A percentile compares a stretch with the other conserved stretches of the same genome.
These are phyloP conservation scores for Hydroisotoma schaefferi DNA, from an alignment of 2,888 invertebrate species.

Conservation along the genomic window DNA sequence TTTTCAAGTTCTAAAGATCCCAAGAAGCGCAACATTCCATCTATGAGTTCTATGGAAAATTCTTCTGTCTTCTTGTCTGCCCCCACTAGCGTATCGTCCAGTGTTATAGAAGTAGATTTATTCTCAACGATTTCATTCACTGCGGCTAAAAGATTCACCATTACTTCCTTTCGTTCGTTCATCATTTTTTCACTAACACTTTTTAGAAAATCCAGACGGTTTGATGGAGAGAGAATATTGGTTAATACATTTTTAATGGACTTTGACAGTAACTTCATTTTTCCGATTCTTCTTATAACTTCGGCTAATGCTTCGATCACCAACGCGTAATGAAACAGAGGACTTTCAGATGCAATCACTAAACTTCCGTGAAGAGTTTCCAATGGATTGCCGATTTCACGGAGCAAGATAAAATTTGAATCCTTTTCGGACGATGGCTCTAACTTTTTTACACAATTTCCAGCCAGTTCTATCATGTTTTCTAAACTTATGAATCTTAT, in stretches of 20 bases:
- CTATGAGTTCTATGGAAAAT: conserved; percentile 25
- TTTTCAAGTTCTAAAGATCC: conserved; percentile 32
- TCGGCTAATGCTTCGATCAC: conserved; percentile 31
- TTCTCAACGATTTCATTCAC: conserved; percentile 19
- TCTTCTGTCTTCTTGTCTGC: conserved; percentile 10
- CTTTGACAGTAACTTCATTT: conserved; percentile 31
- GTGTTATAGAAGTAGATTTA: conserved; percentile 15
- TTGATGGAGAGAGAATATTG: conserved; percentile 16
- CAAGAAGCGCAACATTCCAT: conserved; percentile 27
- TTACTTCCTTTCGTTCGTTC: conserved; percentile 4
- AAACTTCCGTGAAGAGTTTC: neutral
- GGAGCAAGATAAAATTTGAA: neutral
- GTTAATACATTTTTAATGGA: conserved; percentile 12
- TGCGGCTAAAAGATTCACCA: neutral
- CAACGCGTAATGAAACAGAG: conserved; percentile 32
- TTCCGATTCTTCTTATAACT: conserved; percentile 30
- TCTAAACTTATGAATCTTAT: conserved; percentile 12
- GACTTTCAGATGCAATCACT: conserved; percentile 5
- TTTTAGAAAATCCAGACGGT: conserved; percentile 13
- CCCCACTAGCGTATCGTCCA: neutral
- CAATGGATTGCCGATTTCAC: neutral
- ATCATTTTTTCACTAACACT: neutral
- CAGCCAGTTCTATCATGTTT: conserved; percentile 19
- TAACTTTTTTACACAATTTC: neutral
- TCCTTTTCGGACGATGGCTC: neutral